Evolutionary conservation across 2,888 invertebrate species (phyloP), one percentile per base, ranked within the genome.

Genomic region (Sphaerophoria taeniata): DNA sequence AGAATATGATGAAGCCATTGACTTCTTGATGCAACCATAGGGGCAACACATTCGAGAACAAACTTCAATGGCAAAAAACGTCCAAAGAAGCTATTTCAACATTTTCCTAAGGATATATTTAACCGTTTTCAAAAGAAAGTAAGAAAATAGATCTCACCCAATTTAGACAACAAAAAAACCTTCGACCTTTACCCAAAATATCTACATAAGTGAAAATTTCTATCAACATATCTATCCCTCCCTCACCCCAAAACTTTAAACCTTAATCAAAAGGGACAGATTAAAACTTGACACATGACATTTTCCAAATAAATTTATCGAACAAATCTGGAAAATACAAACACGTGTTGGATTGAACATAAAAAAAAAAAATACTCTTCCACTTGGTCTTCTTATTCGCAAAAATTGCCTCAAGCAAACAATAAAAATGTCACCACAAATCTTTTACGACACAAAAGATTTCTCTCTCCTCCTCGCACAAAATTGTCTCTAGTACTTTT

Each of bases 351-450:
- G 24, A 53, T 53, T 12, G 31, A 53, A 51, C 6, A 24, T 3
- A 33, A 5, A 55, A 33, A 33, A 55, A 33, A 33, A 33, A 55
- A 33, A 33, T 12, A 33, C 6, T 1, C 0, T 55, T 53, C 1
- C 3, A 1, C 12, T n/a, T 5, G 7, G 33, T 56, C 34, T 7
- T 34, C 4, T 34, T 12, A n/a, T 56, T 43, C 7, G 11, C 58
- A 11, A 4, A 39, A 39, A 39, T 58, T 36, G 11, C 58, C 16
- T 58, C 58, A 6, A 39, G 16, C 39, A 43, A 61, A 31, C 61
- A 61, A 61, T 45, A 43, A 45, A 61, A 61, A 61, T n/a, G 61
- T 61, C 31, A 61, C 31, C 16, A 45, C 4, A 4, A 45, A 12
- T 24, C 0, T 43, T 39, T 24, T 24, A 24, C 24, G 24, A 24